These are phyloP conservation scores for Hystrix cristata DNA, from an alignment of 2,113 vertebrate genomes.

Conservation along the genomic window DNA sequence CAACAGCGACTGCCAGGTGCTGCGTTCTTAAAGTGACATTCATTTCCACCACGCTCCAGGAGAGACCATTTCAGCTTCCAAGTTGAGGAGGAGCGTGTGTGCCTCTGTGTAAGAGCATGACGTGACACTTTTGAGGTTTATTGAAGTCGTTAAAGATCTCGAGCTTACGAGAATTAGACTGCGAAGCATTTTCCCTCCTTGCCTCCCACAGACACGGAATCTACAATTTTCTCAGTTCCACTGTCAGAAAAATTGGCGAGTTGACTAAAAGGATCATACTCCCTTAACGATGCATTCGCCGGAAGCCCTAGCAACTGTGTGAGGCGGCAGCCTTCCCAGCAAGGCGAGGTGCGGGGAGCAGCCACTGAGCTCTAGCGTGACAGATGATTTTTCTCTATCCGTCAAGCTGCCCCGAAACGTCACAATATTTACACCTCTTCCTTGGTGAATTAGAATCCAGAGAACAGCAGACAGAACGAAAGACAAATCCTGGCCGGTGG, in stretches of 20 bases:
- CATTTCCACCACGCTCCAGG: constrained; percentile 53
- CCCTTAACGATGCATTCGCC: constrained; percentile 75
- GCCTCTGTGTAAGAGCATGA: constrained; percentile 56
- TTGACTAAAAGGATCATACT: constrained; percentile 76
- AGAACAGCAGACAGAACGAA: background rate
- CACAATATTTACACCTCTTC: constrained; percentile 86
- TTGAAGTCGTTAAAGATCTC: constrained; percentile 72
- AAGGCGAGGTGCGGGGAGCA: constrained; percentile 61
- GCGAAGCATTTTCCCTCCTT: constrained; percentile 54
- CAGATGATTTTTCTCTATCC: constrained; percentile 79
- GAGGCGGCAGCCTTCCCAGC: constrained; percentile 68
- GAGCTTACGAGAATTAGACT: constrained; percentile 67
- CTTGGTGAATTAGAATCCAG: constrained; percentile 76
- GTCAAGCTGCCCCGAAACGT: constrained; percentile 80
- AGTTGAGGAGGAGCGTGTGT: constrained; percentile 19
- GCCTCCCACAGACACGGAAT: constrained; percentile 57
- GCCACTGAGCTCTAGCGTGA: constrained; percentile 78
- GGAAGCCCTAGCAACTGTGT: constrained; percentile 83
- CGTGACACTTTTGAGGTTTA: constrained; percentile 74
- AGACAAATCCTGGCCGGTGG: constrained; percentile 45
- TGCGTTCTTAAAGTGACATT: constrained; percentile 73
- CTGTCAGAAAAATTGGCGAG: constrained; percentile 82
- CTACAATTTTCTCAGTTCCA: constrained; percentile 77
- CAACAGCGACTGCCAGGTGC: constrained; percentile 63
- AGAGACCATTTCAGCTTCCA: constrained; percentile 67